These are phyloP conservation scores for Balearica regulorum DNA, from an alignment of 2,797 vertebrate species.

Conservation along the genomic window DNA sequence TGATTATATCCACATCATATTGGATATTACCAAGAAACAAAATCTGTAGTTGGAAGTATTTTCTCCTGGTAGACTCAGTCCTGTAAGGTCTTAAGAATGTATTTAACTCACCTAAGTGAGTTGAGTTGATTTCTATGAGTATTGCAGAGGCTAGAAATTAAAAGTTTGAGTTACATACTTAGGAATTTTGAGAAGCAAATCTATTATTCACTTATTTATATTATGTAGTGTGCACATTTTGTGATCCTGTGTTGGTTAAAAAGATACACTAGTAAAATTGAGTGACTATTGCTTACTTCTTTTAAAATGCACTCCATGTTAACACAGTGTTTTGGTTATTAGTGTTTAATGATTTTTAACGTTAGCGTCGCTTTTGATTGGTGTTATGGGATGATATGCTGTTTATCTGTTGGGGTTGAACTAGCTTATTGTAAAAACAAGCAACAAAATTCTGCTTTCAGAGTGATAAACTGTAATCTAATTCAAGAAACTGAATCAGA, in stretches of 20 bases:
- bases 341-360: background rate
- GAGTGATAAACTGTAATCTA: constrained; percentile 43
- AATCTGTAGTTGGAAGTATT: background rate
- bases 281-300: background rate
- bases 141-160: background rate
- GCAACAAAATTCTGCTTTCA: constrained; percentile 38
- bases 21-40: background rate
- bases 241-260: background rate
- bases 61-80: background rate
- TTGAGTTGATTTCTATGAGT: background rate
- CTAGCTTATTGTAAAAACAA: constrained; percentile 27
- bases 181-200: background rate
- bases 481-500: constrained; percentile 58
- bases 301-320: constrained; percentile 11
- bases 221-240: background rate
- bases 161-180: background rate
- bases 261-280: background rate
- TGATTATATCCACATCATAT: background rate
- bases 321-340: background rate
- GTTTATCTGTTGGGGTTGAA: constrained; percentile 30
- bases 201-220: background rate
- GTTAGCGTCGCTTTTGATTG: background rate
- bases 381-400: background rate
- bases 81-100: background rate
- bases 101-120: background rate